Evolutionary conservation across 2,888 invertebrate genomes (phyloP).

Genomic region (Chymomyza procnemis): DNA sequence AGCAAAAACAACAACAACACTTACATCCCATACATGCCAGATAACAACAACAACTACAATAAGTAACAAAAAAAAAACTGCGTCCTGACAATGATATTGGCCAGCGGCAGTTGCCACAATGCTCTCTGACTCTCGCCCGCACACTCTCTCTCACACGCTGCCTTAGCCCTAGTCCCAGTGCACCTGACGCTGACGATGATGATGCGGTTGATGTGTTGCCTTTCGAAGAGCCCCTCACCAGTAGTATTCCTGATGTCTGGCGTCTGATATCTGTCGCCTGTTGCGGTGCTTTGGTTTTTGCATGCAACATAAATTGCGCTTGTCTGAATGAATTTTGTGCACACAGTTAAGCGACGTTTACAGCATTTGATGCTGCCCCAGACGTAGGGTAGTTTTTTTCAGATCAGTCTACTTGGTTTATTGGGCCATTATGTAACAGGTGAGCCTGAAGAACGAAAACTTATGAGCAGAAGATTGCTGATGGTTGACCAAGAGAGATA

Average conservation of each 20-base stretch:
- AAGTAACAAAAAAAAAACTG: slow-evolving; percentile 12
- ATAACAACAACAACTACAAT: slow-evolving; percentile 2
- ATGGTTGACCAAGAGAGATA: too few relatives aligned
- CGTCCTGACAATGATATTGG: slow-evolving; percentile 47
- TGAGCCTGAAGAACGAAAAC: not conserved
- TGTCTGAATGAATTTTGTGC: slow-evolving; percentile 66
- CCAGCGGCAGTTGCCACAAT: slow-evolving; percentile 32
- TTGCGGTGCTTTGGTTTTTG: slow-evolving; percentile 27
- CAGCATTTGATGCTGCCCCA: slow-evolving; percentile 20
- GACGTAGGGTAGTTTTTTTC: not conserved
- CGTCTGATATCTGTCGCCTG: slow-evolving; percentile 47
- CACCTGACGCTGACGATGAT: slow-evolving; percentile 4
- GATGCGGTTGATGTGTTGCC: not conserved
- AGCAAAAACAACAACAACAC: not conserved
- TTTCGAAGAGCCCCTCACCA: not conserved
- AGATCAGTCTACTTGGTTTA: not conserved
- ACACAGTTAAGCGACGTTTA: slow-evolving; percentile 59
- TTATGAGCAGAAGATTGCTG: too few relatives aligned
- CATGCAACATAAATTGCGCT: slow-evolving; percentile 53
- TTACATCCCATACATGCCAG: not conserved
- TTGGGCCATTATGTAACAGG: not conserved
- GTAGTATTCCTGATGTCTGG: not conserved
- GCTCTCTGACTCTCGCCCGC: not conserved
- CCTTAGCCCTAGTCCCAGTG: not conserved
- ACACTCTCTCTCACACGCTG: not conserved